Evolutionary conservation across 2,113 vertebrate genomes (phyloP).

Genomic region (Zosterops borbonicus): DNA sequence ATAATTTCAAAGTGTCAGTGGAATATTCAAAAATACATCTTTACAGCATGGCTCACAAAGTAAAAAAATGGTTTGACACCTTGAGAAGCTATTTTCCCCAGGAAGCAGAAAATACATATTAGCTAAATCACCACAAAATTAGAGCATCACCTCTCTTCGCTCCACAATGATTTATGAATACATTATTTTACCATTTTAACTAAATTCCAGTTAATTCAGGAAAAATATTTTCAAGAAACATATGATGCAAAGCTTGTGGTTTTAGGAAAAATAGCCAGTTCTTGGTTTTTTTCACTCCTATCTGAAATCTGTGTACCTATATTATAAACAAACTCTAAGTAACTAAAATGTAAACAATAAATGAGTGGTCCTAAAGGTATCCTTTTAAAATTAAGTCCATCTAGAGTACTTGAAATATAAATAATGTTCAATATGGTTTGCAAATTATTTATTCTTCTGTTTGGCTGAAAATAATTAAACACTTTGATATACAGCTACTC

Average conservation of each 20-base stretch:
- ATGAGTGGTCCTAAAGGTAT: background rate
- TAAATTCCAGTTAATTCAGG: background rate
- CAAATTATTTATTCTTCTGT: background rate
- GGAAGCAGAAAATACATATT: background rate
- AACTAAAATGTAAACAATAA: background rate
- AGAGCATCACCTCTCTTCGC: background rate
- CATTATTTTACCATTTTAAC: background rate
- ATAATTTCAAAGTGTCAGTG: background rate
- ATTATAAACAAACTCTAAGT: background rate
- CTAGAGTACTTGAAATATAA: background rate
- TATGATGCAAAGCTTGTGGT: background rate
- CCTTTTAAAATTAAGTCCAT: background rate
- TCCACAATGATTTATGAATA: background rate
- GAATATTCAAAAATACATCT: background rate
- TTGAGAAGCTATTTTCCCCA: background rate
- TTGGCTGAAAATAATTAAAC: background rate
- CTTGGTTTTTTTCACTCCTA: background rate
- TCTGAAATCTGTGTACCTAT: background rate
- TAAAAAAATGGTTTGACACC: background rate
- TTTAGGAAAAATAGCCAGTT: background rate
- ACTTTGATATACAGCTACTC: background rate
- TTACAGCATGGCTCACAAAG: background rate
- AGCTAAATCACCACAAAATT: background rate
- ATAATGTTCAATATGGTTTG: fast-evolving
- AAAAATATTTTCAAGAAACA: background rate